Conservation (phyloP, 2,888 invertebrate genomes). For the Carabus problematicus region DNA sequence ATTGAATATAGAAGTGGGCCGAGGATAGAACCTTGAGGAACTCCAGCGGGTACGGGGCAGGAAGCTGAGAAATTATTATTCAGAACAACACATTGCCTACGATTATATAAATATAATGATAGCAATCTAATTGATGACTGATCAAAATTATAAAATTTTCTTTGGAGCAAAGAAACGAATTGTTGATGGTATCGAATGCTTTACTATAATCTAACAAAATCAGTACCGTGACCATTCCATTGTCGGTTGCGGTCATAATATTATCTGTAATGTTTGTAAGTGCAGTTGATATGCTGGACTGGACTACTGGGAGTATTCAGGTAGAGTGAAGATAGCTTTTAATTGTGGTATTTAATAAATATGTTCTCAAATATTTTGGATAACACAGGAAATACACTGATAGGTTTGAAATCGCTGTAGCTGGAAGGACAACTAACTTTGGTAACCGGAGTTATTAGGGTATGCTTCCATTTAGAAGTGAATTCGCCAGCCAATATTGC, state of each 20-base stretch:
- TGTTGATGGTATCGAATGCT: slow-evolving; percentile 4
- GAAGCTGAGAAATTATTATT: too few species aligned
- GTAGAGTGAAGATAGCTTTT: neutral
- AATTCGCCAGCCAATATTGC: neutral
- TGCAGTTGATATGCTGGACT: slow-evolving; percentile 3
- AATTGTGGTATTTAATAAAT: slow-evolving; percentile 1
- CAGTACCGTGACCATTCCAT: neutral
- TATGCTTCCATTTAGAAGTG: slow-evolving; percentile 9
- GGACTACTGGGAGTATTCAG: neutral
- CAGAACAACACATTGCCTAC: too few species aligned
- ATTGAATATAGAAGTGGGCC: too few species aligned
- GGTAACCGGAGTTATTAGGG: too few species aligned
- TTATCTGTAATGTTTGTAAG: neutral
- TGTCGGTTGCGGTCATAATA: too few species aligned
- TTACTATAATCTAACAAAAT: slow-evolving; percentile 12
- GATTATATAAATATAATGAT: too few species aligned
- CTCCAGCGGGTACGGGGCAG: too few species aligned
- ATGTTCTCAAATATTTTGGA: slow-evolving; percentile 10
- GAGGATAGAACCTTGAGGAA: too few species aligned
- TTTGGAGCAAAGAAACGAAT: neutral
- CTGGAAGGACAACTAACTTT: neutral
- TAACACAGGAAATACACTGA: neutral
- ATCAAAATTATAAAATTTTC: neutral
- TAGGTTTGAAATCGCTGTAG: slow-evolving; percentile 18
- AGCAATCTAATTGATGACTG: too few species aligned